phyloP scores from a whole-genome alignment of 92 coral and sea anemone species.

The Paragorgia papillata region DNA sequence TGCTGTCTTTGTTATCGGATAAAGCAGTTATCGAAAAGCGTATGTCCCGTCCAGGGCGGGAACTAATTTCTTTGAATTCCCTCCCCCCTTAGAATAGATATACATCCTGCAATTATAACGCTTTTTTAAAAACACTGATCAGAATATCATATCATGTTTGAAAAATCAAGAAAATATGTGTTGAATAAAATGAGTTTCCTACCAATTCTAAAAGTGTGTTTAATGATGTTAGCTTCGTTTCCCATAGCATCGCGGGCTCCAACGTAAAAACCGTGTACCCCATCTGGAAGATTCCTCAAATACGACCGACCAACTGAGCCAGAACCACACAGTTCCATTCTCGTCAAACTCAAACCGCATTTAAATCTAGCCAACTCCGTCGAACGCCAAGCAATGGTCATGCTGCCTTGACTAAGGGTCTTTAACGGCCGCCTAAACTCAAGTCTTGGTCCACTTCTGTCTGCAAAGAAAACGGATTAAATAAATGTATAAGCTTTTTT shows the following conservation, averaged over 20 bases:
- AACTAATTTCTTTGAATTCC: too few relatives aligned
- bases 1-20: too few relatives aligned
- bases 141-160: too few relatives aligned
- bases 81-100: too few relatives aligned
- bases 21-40: too few relatives aligned
- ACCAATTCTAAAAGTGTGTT: slow-evolving; percentile 38
- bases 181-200: too few relatives aligned
- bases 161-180: too few relatives aligned
- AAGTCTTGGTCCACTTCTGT: slow-evolving; percentile 25
- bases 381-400: slow-evolving; percentile 11
- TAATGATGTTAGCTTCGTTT: slow-evolving; percentile 31
- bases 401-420: background rate
- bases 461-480: background rate
- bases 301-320: slow-evolving; percentile 12
- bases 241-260: slow-evolving; percentile 27
- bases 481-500: too few relatives aligned
- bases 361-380: slow-evolving; percentile 27
- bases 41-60: too few relatives aligned
- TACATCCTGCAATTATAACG: too few relatives aligned
- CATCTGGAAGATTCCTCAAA: slow-evolving; percentile 13
- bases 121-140: too few relatives aligned
- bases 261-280: slow-evolving; percentile 23
- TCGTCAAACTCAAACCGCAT: slow-evolving; percentile 11
- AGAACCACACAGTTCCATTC: slow-evolving; percentile 36
- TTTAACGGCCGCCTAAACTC: slow-evolving; percentile 14